These are phyloP conservation scores for Corynorhinus townsendii DNA, from an alignment of 2,113 vertebrate species.

Conservation along the genomic window DNA sequence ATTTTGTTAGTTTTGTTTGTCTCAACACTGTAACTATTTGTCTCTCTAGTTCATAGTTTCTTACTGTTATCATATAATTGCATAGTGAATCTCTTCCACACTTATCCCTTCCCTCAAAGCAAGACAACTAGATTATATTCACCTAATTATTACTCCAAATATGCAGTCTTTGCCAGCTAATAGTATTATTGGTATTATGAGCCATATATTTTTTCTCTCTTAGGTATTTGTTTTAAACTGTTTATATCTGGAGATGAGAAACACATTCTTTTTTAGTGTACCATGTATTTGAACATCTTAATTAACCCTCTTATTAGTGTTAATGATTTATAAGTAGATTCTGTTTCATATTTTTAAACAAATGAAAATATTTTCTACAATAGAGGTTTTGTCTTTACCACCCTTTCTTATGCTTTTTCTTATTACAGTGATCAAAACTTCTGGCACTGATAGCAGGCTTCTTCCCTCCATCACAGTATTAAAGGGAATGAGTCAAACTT, in stretches of 20 bases:
- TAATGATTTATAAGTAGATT: not conserved
- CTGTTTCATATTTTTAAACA: not conserved
- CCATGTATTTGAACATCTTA: not conserved
- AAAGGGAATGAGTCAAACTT: not conserved
- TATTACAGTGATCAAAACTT: not conserved
- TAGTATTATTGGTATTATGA: not conserved
- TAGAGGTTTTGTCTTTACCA: not conserved
- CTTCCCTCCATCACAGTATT: not conserved
- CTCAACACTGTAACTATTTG: not conserved
- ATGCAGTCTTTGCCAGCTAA: not conserved
- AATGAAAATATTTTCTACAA: not conserved
- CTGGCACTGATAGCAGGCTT: not conserved
- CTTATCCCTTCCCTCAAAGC: not conserved
- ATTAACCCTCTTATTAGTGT: not conserved
- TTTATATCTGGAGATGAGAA: not conserved
- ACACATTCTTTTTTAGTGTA: not conserved
- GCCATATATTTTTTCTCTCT: not conserved
- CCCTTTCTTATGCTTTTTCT: not conserved
- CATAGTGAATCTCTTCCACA: not conserved
- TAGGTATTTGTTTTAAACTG: not conserved
- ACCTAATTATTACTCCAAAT: not conserved
- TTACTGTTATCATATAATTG: not conserved
- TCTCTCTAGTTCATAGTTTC: not conserved
- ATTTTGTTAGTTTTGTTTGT: not conserved
- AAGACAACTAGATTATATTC: not conserved